Evolutionary conservation across 2,797 vertebrate genomes (phyloP), one percentile per base, ranked within the genome.

Genomic region (Iguana delicatissima): DNA sequence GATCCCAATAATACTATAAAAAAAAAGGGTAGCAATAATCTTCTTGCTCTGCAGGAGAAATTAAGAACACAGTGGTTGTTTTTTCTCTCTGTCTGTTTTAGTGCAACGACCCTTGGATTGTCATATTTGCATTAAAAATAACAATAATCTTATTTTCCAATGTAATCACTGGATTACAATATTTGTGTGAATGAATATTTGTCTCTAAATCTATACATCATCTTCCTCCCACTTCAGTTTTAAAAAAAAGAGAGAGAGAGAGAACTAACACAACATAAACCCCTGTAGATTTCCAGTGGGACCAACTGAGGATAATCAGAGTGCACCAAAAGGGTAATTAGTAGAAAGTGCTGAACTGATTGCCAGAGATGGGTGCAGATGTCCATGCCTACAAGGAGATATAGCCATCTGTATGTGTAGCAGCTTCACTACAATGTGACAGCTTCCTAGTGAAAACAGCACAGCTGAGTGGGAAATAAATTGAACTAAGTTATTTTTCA

Each of bases 301-400:
- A 83, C 93, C 29, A 95, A 93, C 24, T 50, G 46, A 86, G 29
- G 76, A 80, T 94, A 94, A 89, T 94, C 73, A 94, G 83, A 91
- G 32, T 87, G 87, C 52, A 90, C 91, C 87, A 80, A 94, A 88
- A 92, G 92, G 89, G 86, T 89, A 89, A 96, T 92, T 92, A 93
- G 20, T 91, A 90, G 87, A 93, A 94, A 95, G 73, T 91, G 84
- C 86, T 93, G 89, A 90, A 95, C 13, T 57, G 22, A 84, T 91
- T 77, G 85, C 76, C 85, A 90, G 80, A 62, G 73, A 94, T 93
- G 89, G 4, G 3, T 92, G 59, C 89, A 92, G 92, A 92, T 95
- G 87, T 72, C 80, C 88, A 9, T 94, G 85, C n/a, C 89, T 94
- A 42, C 18, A 83, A 88, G 92, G 80, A 94, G 81, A 26, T 10